Percentiles rank a stretch among this genome's conserved stretches.
Evolutionary conservation across 2,113 vertebrate species (phyloP).

Genomic region (Saguinus imperator): DNA sequence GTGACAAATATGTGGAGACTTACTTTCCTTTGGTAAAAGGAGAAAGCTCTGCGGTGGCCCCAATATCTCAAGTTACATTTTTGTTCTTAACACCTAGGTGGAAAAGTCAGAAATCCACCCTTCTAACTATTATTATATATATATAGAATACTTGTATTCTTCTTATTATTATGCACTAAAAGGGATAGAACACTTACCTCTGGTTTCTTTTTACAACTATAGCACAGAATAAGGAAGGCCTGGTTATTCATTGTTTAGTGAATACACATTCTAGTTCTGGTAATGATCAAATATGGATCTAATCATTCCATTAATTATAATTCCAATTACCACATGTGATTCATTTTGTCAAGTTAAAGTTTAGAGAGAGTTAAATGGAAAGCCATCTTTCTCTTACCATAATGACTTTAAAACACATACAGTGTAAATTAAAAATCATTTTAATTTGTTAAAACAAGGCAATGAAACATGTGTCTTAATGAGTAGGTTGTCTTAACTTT

Average conservation of each 20-base stretch:
- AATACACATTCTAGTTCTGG: not conserved
- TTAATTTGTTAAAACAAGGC: conserved; percentile 30
- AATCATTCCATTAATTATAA: conserved; percentile 11
- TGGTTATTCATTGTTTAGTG: not conserved
- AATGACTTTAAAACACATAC: conserved; percentile 4
- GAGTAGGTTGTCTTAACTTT: not conserved
- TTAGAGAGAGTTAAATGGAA: not conserved
- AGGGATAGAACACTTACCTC: not conserved
- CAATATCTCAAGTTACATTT: not conserved
- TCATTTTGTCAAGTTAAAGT: conserved; percentile 28
- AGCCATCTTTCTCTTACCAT: not conserved
- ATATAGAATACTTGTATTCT: not conserved
- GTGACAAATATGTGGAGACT: not conserved
- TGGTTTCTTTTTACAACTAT: not conserved
- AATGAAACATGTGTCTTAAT: not conserved
- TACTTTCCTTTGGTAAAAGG: not conserved
- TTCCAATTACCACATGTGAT: not conserved
- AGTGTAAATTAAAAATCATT: conserved; percentile 30
- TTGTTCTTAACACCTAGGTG: not conserved
- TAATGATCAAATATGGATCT: not conserved
- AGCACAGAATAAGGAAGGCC: not conserved
- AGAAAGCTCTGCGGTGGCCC: conserved; percentile 3
- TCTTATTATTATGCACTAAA: not conserved
- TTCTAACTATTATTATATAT: not conserved
- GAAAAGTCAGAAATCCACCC: not conserved